Percentiles rank a stretch among this genome's conserved stretches.
These are phyloP conservation scores for Plecotus auritus DNA, from an alignment of 2,113 vertebrate species.

Conservation along the genomic window DNA sequence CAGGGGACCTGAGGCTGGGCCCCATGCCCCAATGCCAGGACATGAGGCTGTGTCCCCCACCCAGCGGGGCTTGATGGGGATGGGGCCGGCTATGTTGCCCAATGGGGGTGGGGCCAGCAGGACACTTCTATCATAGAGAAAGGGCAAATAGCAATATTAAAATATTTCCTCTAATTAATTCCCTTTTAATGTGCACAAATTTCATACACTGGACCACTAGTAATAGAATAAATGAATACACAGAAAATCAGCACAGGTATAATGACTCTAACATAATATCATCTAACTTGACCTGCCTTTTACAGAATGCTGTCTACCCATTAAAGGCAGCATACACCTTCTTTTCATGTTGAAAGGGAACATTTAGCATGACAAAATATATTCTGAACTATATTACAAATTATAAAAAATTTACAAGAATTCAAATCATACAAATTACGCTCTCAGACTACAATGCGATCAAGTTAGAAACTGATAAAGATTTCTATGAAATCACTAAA, in stretches of 20 bases:
- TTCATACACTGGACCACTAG: no score
- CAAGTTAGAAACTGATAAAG: constrained; percentile 18
- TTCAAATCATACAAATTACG: background rate
- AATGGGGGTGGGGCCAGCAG: no score
- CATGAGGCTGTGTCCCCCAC: no score
- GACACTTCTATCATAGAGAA: no score
- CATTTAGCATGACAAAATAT: background rate
- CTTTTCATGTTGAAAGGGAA: background rate
- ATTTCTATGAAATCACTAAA: background rate
- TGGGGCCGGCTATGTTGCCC: no score
- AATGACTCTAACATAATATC: background rate
- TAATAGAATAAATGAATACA: background rate
- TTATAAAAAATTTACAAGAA: background rate
- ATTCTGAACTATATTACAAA: background rate
- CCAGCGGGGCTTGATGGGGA: no score
- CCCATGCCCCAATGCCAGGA: no score
- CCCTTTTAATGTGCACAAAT: no score
- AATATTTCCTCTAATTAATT: no score
- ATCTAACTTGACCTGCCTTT: background rate
- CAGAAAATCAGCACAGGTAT: background rate
- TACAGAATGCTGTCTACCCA: background rate
- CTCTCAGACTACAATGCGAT: background rate
- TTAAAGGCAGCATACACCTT: background rate
- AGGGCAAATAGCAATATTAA: no score
- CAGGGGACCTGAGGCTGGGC: no score